These are phyloP conservation scores for Cairina moschata DNA, from an alignment of 2,113 vertebrate species.

Conservation along the genomic window DNA sequence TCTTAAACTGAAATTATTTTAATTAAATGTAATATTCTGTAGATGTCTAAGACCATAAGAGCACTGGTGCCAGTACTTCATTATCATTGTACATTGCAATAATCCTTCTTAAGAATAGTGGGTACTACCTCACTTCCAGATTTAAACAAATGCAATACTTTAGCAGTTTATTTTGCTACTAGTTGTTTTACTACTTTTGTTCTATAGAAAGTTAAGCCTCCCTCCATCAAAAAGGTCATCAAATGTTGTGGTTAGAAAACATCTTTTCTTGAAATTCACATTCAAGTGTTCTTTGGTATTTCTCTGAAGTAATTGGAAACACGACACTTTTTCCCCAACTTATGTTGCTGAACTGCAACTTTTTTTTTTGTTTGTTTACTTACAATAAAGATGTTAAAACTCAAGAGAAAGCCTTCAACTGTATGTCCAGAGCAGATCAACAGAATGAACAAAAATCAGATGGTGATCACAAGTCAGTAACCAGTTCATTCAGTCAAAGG, in stretches of 20 bases:
- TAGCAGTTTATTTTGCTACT: background rate
- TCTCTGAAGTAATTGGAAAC: background rate
- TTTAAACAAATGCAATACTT: background rate
- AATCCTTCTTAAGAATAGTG: background rate
- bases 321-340: background rate
- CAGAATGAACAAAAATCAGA: slow-evolving; percentile 26
- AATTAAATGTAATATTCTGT: background rate
- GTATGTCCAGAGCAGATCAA: background rate
- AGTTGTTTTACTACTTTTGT: background rate
- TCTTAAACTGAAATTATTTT: background rate
- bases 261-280: background rate
- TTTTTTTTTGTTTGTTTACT: background rate
- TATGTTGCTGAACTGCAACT: background rate
- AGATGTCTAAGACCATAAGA: background rate
- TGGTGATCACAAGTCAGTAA: background rate
- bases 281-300: background rate
- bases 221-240: background rate
- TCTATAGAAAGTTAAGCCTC: background rate
- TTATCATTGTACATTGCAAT: background rate
- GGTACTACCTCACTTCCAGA: background rate
- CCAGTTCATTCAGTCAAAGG: background rate
- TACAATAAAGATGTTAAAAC: slow-evolving; percentile 1
- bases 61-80: background rate
- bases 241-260: background rate
- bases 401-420: background rate